phyloP scores from a whole-genome alignment of 2,888 invertebrate genomes.

The Drosophila flavopinicola region DNA sequence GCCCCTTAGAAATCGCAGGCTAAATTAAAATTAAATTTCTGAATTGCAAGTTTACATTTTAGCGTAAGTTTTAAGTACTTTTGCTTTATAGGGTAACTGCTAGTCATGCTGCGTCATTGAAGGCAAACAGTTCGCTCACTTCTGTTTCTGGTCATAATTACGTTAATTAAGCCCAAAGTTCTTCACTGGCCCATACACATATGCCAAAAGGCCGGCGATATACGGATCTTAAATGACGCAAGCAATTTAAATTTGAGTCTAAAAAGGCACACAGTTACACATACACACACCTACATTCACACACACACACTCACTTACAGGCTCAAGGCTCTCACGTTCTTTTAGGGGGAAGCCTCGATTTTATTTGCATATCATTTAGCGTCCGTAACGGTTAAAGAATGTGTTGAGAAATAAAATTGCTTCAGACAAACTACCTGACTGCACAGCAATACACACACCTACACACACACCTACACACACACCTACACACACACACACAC shows the following conservation, averaged over 20 bases:
- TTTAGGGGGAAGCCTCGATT: slow-evolving; percentile 52
- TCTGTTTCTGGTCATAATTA: slow-evolving; percentile 51
- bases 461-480: slow-evolving; percentile 4
- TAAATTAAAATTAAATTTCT: too few relatives aligned
- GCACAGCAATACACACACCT: slow-evolving; percentile 20
- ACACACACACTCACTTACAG: neutral
- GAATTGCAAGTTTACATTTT: too few relatives aligned
- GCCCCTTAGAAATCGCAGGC: too few relatives aligned
- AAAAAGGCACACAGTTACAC: slow-evolving; percentile 40
- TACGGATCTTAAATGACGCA: slow-evolving; percentile 65
- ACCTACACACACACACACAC: slow-evolving; percentile 3
- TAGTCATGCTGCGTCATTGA: neutral
- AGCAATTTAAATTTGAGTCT: slow-evolving; percentile 76
- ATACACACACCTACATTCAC: slow-evolving; percentile 1
- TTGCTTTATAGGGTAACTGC: neutral
- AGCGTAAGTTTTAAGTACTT: neutral
- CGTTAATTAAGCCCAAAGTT: slow-evolving; percentile 67
- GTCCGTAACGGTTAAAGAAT: slow-evolving; percentile 57
- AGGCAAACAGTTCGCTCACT: neutral
- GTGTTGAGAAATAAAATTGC: slow-evolving; percentile 34
- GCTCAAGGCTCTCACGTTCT: slow-evolving; percentile 36
- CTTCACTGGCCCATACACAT: slow-evolving; percentile 27
- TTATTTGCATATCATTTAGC: slow-evolving; percentile 78
- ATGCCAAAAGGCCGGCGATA: slow-evolving; percentile 44
- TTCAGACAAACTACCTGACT: slow-evolving; percentile 64